phyloP scores from a whole-genome alignment of 2,888 invertebrate genomes.

The Euzetes globulus region DNA sequence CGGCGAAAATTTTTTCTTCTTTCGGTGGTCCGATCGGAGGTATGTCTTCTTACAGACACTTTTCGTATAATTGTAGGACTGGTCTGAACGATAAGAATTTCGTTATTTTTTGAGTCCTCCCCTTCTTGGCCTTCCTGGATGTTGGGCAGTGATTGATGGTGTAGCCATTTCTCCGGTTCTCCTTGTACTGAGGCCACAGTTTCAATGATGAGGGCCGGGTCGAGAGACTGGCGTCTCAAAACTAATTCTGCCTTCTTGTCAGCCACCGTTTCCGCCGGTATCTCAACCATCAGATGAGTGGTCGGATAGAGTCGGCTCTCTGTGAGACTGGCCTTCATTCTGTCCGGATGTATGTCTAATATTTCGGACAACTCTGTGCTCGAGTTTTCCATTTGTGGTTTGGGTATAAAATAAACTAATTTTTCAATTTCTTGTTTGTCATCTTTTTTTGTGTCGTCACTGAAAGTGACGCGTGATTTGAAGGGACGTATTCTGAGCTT shows the following conservation, averaged over 20 bases:
- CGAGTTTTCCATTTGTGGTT: slow-evolving; percentile 3
- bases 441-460: slow-evolving; percentile 30
- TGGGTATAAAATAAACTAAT: not conserved
- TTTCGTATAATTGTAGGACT: not conserved
- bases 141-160: slow-evolving; percentile 35
- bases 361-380: slow-evolving; percentile 24
- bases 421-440: slow-evolving; percentile 8
- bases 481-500: slow-evolving; percentile 33
- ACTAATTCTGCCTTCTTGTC: not conserved
- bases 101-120: not conserved
- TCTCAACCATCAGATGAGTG: not conserved
- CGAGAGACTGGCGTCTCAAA: slow-evolving; percentile 26
- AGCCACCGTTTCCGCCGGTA: not conserved
- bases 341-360: not conserved
- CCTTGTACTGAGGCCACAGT: not conserved
- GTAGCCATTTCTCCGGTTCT: slow-evolving; percentile 31
- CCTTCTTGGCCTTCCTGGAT: slow-evolving; percentile 33
- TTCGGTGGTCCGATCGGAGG: not conserved
- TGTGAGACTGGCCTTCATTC: not conserved
- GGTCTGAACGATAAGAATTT: not conserved
- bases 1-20: slow-evolving; percentile 23
- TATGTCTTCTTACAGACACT: not conserved
- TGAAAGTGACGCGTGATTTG: slow-evolving; percentile 35
- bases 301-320: not conserved
- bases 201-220: slow-evolving; percentile 26